These are phyloP conservation scores for Falco peregrinus DNA, from an alignment of 2,797 vertebrate genomes.

Conservation along the genomic window DNA sequence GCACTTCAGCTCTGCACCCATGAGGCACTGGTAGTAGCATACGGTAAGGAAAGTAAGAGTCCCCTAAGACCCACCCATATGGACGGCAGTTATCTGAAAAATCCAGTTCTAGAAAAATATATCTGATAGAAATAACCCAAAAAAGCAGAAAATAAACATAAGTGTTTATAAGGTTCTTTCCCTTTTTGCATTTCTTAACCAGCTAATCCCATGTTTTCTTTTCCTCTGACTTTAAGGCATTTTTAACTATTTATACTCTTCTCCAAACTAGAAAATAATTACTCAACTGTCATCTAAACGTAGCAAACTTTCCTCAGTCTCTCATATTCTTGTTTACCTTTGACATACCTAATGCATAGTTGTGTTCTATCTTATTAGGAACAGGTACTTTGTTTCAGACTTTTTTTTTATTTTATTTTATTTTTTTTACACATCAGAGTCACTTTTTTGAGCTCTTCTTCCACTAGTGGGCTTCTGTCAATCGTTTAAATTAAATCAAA, in stretches of 20 bases:
- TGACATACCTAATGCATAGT: not conserved
- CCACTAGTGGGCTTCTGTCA: not conserved
- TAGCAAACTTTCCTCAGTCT: not conserved
- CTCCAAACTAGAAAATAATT: not conserved
- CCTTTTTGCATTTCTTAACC: not conserved
- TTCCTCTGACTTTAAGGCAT: not conserved
- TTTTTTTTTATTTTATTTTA: not conserved
- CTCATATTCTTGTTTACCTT: not conserved
- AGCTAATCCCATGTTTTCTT: not conserved
- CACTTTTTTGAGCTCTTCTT: not conserved
- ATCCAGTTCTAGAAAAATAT: not conserved
- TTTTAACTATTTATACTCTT: not conserved
- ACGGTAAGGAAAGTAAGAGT: not conserved
- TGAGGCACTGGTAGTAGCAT: not conserved
- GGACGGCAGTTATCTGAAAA: not conserved
- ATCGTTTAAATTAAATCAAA: not conserved
- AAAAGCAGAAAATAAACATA: not conserved
- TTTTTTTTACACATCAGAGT: not conserved
- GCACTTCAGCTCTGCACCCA: not conserved
- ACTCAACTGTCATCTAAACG: not conserved
- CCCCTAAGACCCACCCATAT: not conserved
- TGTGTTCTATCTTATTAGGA: not conserved
- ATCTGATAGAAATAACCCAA: not conserved
- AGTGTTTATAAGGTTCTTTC: fast-evolving
- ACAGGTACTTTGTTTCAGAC: not conserved